Evolutionary conservation across 1,140 invertebrate species (phyloP).

Genomic region (Drosophila biarmipes): DNA sequence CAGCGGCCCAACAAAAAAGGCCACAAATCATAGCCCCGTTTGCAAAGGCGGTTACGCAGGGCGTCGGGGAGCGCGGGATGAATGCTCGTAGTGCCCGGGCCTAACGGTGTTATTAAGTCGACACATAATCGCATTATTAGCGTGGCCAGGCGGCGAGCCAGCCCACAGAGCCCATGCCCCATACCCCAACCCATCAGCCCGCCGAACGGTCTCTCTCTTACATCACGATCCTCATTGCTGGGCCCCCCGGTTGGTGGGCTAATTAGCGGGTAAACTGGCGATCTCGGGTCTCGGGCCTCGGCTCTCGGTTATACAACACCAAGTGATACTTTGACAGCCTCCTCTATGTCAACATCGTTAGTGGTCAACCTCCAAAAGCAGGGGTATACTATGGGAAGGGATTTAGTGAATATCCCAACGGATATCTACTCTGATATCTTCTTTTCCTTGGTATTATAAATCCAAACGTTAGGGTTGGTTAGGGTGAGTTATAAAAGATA

Average conservation of each 20-base stretch:
- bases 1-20: background rate
- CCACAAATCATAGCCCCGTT: background rate
- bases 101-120: constrained; percentile 67
- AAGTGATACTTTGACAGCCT: constrained; percentile 15
- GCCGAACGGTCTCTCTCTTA: constrained; percentile 23
- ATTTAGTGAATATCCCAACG: background rate
- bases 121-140: constrained; percentile 78
- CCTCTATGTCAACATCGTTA: constrained; percentile 1
- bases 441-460: background rate
- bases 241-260: constrained; percentile 36
- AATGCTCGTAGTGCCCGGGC: constrained; percentile 13
- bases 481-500: no score
- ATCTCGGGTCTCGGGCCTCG: constrained; percentile 49
- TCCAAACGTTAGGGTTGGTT: no score
- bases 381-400: background rate
- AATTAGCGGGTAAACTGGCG: constrained; percentile 42
- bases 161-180: constrained; percentile 17
- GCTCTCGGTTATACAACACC: constrained; percentile 56
- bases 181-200: constrained; percentile 15
- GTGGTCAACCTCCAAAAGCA: background rate
- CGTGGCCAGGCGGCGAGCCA: constrained; percentile 31
- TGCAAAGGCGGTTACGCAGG: background rate
- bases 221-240: constrained; percentile 14
- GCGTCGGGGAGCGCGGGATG: background rate
- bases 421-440: background rate